These are phyloP conservation scores for Sitodiplosis mosellana DNA, from an alignment of 1,140 invertebrate genomes.

Conservation along the genomic window DNA sequence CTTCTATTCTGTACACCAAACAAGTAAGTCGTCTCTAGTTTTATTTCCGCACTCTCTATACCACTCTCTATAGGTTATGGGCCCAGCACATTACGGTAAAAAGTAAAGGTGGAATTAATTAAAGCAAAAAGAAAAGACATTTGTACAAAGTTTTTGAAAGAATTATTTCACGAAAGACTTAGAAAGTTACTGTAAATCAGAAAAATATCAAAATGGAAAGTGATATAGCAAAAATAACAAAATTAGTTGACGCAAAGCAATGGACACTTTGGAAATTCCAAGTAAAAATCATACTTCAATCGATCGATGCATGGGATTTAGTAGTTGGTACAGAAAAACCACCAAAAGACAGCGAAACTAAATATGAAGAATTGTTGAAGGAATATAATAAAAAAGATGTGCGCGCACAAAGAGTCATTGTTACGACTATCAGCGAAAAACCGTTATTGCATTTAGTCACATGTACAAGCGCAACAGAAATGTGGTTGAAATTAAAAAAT, in stretches of 20 bases:
- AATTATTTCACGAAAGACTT: no score
- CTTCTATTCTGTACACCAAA: no score
- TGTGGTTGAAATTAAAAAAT: conserved; percentile 18
- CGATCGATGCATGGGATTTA: conserved; percentile 5
- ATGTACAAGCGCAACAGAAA: conserved; percentile 15
- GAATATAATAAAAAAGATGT: conserved; percentile 7
- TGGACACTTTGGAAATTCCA: conserved; percentile 13
- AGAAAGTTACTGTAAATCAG: no score
- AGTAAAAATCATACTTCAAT: conserved; percentile 6
- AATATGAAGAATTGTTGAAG: not conserved
- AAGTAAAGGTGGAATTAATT: no score
- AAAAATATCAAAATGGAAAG: not conserved
- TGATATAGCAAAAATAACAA: conserved; percentile 4
- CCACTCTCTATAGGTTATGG: no score
- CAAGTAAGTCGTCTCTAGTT: no score
- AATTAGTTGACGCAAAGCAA: conserved; percentile 6
- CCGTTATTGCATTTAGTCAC: conserved; percentile 17
- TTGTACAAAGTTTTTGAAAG: no score
- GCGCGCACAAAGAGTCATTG: conserved; percentile 11
- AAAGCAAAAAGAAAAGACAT: no score
- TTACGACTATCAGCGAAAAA: conserved; percentile 11
- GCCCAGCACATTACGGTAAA: no score
- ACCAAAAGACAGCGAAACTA: no score
- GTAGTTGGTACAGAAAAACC: no score
- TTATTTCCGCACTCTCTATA: no score